phyloP scores from a whole-genome alignment of 2,113 vertebrate genomes.

The Misgurnus anguillicaudatus region DNA sequence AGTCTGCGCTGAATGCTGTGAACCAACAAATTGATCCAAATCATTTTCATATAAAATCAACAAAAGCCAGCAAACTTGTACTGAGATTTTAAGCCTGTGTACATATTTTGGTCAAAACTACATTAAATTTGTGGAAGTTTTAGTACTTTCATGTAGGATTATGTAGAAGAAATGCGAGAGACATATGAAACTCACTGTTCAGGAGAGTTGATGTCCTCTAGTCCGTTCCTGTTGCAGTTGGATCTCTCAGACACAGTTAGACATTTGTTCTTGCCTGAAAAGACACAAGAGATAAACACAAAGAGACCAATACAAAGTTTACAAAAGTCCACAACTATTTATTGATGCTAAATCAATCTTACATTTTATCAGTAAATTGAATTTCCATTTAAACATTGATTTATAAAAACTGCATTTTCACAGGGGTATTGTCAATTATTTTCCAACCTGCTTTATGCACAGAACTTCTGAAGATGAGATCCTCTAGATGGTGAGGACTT shows the following conservation, averaged over 20 bases:
- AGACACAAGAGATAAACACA: not conserved
- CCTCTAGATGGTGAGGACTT: constrained; percentile 83
- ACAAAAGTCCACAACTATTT: too few relatives aligned
- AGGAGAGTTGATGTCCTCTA: constrained; percentile 85
- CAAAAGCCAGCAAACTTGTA: too few relatives aligned
- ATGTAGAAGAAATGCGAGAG: not conserved
- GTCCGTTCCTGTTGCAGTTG: not conserved
- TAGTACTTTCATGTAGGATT: not conserved
- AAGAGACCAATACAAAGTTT: not conserved
- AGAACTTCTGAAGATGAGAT: constrained; percentile 78
- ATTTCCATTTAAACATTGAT: too few relatives aligned
- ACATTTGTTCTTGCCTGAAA: constrained; percentile 35
- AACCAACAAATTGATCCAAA: constrained; percentile 21
- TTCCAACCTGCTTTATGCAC: constrained; percentile 7
- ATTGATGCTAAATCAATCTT: too few relatives aligned
- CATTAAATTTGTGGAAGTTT: not conserved
- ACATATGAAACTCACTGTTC: constrained; percentile 79
- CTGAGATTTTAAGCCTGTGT: too few relatives aligned
- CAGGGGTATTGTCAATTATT: not conserved
- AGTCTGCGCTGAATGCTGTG: constrained; percentile 82
- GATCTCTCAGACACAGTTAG: constrained; percentile 23
- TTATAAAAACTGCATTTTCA: not conserved
- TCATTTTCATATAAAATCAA: not conserved
- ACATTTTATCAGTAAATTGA: too few relatives aligned
- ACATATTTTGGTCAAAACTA: not conserved